Percentiles rank a stretch among this genome's conserved stretches.
phyloP scores from a whole-genome alignment of 1,140 invertebrate species.

The Stegodyphus dumicola region DNA sequence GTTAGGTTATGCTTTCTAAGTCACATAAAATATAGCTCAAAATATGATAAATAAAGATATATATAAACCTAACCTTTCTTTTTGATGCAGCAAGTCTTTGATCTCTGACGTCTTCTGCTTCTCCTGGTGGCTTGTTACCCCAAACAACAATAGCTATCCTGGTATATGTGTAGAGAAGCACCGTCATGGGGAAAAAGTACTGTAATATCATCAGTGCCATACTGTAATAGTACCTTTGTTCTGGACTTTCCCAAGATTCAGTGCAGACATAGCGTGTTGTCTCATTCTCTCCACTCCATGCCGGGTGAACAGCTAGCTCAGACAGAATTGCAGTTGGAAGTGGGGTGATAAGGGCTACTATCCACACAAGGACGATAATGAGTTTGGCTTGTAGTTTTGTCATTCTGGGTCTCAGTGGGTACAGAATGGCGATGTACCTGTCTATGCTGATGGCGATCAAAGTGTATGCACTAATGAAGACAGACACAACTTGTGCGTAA shows the following conservation, averaged over 20 bases:
- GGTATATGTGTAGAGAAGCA: conserved; percentile 89
- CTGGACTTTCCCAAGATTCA: conserved; percentile 55
- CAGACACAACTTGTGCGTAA: conserved; percentile 83
- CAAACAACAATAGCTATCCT: conserved; percentile 88
- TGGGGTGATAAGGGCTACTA: conserved; percentile 81
- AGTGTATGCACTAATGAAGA: conserved; percentile 86
- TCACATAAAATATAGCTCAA: too few species aligned
- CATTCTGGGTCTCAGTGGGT: conserved; percentile 83
- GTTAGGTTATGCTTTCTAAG: too few species aligned
- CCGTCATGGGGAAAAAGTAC: conserved; percentile 83
- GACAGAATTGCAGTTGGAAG: conserved; percentile 82
- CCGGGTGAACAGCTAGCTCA: conserved; percentile 63
- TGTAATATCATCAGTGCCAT: conserved; percentile 83
- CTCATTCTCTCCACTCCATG: conserved; percentile 26
- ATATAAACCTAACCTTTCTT: conserved; percentile 78
- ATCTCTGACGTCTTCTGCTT: conserved; percentile 84
- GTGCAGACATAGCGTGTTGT: conserved; percentile 48
- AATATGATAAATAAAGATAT: too few species aligned
- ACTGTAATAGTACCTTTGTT: conserved; percentile 75
- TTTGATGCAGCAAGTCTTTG: conserved; percentile 86
- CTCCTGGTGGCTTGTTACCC: conserved; percentile 86
- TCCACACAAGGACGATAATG: conserved; percentile 81
- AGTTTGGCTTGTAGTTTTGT: conserved; percentile 78
- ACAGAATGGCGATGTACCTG: conserved; percentile 83
- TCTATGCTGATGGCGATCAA: conserved; percentile 87